Conservation (phyloP, 2,797 vertebrate genomes). For the Loris lydekkerianus region DNA sequence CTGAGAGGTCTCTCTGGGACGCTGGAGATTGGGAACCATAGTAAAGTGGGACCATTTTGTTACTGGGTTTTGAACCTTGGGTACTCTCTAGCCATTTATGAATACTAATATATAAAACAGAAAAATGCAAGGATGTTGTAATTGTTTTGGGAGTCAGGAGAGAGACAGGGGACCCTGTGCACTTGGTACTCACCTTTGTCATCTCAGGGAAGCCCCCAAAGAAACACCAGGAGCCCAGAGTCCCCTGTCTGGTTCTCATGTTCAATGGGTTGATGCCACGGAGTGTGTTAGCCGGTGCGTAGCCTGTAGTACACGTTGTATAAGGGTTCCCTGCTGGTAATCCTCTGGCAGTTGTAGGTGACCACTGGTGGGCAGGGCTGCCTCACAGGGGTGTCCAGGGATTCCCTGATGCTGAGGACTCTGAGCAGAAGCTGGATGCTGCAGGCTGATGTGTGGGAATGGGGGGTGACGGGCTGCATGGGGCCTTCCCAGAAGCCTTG, state of each 20-base stretch:
- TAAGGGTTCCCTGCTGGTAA: not conserved
- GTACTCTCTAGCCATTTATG: not conserved
- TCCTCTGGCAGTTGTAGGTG: not conserved
- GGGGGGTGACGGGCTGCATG: accelerated
- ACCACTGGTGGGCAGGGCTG: not conserved
- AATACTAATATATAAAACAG: not conserved
- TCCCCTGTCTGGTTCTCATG: not conserved
- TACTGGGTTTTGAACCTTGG: not conserved
- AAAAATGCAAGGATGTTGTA: not conserved
- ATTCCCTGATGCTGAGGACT: not conserved
- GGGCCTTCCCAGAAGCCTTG: not conserved
- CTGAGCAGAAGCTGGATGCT: not conserved
- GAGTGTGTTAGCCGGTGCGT: no score
- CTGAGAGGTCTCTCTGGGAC: not conserved
- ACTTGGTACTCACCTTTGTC: not conserved
- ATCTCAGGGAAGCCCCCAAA: not conserved
- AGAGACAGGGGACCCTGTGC: not conserved
- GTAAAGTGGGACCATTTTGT: not conserved
- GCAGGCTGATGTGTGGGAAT: not conserved
- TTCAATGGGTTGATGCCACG: not conserved
- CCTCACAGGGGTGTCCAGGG: not conserved
- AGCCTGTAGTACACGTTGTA: no score
- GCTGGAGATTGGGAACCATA: no score
- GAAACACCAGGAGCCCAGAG: not conserved
- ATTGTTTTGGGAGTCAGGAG: not conserved